Base-by-base conservation (phyloP, 1,140 invertebrate genomes). In the Melitaea cinxia region DNA sequence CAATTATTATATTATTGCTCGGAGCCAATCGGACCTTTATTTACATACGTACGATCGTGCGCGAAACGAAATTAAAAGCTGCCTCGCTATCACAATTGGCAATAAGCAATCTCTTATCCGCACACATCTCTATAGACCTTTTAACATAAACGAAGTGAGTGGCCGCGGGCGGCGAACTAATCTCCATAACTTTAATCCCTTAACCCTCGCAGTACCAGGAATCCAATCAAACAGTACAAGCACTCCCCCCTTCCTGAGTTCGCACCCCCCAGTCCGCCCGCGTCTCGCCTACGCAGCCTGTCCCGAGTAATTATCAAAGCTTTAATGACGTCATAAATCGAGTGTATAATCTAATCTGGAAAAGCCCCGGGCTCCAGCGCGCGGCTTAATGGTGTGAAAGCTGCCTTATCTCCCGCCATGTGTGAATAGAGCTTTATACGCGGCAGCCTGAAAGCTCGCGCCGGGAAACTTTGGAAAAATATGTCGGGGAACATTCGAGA, bases 291-390 rank as follows among this genome's bases (percentile, higher is more conserved):
- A 87, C 88, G 83, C 87, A 90, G 88, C 82, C 85, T 88, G 85
- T 88, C 88, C 88, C 85, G 83, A 88, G 88, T 91, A 92, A 92
- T 92, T 92, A 92, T 92, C 91, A 91, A 88, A 88, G 91, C 89
- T 91, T 91, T 91, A 92, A 92, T 92, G 88, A 91, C 89, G 72
- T 85, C 88, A 91, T 92, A 92, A 92, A 92, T 92, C 89, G 83
- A 89, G 82, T 89, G 88, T 91, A 91, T 92, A 92, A 92, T 92
- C 91, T 92, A 92, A 92, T 92, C 91, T 92, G 91, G 88, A 91
- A 91, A 91, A 92, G 89, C 90, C 89, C 88, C 88, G 83, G 83
- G 85, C 86, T 90, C 87, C 83, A 83, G 78, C 77, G 85, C 85
- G 79, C 81, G 78, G 86, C 88, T 89, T 89, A 91, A 91, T 91